Percentiles rank a stretch among this genome's conserved stretches.
Conservation (phyloP, 2,797 vertebrate genomes). For the Sebastes trivittatus region DNA sequence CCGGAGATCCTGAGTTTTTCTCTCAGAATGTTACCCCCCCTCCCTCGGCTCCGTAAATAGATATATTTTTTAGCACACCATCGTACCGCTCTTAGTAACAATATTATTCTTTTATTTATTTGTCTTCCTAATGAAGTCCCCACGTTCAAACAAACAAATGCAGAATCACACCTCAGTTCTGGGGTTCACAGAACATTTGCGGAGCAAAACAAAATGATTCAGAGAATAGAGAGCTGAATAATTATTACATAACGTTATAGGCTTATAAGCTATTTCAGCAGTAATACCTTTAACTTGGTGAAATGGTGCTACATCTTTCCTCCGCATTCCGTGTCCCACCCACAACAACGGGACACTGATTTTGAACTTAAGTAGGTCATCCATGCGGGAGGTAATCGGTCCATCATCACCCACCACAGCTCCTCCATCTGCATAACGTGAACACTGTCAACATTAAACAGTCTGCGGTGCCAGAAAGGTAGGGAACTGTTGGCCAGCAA, state of each 20-base stretch:
- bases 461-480: slow-evolving; percentile 24
- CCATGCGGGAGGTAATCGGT: slow-evolving; percentile 42
- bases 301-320: not conserved
- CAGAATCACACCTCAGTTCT: not conserved
- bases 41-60: no score
- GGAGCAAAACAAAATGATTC: not conserved
- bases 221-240: not conserved
- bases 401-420: slow-evolving; percentile 45
- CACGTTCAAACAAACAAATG: not conserved
- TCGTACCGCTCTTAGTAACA: not conserved
- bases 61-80: no score
- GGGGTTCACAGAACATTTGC: not conserved
- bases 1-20: no score
- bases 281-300: not conserved
- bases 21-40: no score
- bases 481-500: not conserved
- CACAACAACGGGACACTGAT: slow-evolving; percentile 24
- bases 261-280: not conserved
- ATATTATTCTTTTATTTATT: not conserved
- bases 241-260: not conserved
- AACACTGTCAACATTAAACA: slow-evolving; percentile 35
- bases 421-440: slow-evolving; percentile 51
- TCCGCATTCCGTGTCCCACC: slow-evolving; percentile 11
- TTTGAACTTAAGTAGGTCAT: slow-evolving; percentile 54
- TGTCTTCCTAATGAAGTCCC: not conserved